Evolutionary conservation across 1,140 invertebrate genomes (phyloP).

Genomic region (Drosophila melanogaster): DNA sequence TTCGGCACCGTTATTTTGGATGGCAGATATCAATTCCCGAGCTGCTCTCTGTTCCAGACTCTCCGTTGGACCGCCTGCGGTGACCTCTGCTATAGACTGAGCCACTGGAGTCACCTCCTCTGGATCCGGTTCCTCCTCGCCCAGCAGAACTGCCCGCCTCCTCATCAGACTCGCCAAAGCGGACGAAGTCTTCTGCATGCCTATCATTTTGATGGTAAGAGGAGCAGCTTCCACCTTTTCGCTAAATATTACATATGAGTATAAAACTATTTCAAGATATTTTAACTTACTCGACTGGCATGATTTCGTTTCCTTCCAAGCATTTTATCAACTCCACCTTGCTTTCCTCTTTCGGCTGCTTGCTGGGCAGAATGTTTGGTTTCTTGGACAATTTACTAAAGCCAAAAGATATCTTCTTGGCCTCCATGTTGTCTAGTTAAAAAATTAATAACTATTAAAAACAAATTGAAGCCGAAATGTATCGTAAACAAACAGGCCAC

Average conservation of each 20-base stretch:
- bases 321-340: slow-evolving; percentile 90
- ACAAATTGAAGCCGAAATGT: slow-evolving; percentile 39
- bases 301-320: slow-evolving; percentile 90
- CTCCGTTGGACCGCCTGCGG: slow-evolving; percentile 60
- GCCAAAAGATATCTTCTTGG: slow-evolving; percentile 91
- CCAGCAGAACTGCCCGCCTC: slow-evolving; percentile 68
- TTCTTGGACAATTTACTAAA: slow-evolving; percentile 90
- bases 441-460: neutral
- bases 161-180: slow-evolving; percentile 84
- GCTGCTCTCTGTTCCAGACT: slow-evolving; percentile 86
- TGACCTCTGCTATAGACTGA: slow-evolving; percentile 66
- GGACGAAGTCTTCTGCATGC: slow-evolving; percentile 86
- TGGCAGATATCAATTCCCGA: slow-evolving; percentile 80
- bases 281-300: slow-evolving; percentile 88
- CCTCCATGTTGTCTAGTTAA: slow-evolving; percentile 74
- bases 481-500: slow-evolving; percentile 69
- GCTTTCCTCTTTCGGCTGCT: slow-evolving; percentile 83
- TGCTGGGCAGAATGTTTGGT: slow-evolving; percentile 84
- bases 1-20: slow-evolving; percentile 71
- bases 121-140: slow-evolving; percentile 62
- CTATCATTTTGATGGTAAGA: slow-evolving; percentile 88
- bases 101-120: slow-evolving; percentile 36
- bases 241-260: slow-evolving; percentile 65
- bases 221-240: slow-evolving; percentile 85
- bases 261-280: neutral